These are phyloP conservation scores for Eurystomus gularis DNA, from an alignment of 2,113 vertebrate species.

Conservation along the genomic window DNA sequence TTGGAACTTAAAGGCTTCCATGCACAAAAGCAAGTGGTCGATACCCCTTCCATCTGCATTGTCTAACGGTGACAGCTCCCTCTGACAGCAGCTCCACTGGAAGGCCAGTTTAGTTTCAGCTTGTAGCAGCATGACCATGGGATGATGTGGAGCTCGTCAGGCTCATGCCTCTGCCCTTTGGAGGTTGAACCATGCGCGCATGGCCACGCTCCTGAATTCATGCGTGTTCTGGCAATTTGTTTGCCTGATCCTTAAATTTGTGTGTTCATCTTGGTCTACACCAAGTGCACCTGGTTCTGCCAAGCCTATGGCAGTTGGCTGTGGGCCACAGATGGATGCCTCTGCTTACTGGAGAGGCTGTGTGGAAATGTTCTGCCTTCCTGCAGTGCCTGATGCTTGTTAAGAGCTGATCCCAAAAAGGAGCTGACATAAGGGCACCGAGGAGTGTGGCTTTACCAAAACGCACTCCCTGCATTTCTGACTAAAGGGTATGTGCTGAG, in stretches of 20 bases:
- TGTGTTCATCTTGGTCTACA: not conserved
- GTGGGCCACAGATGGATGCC: not conserved
- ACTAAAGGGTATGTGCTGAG: not conserved
- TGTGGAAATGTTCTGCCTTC: not conserved
- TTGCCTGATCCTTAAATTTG: not conserved
- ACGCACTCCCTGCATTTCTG: not conserved
- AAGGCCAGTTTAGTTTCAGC: not conserved
- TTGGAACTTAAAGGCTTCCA: not conserved
- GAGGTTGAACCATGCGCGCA: not conserved
- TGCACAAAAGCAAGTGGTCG: not conserved
- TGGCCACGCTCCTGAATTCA: accelerated
- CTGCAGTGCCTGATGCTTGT: not conserved
- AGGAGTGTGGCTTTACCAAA: not conserved
- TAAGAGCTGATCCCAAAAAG: not conserved
- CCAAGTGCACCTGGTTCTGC: constrained; percentile 11
- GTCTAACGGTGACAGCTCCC: not conserved
- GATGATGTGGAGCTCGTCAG: not conserved
- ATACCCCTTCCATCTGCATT: not conserved
- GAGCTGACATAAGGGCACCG: not conserved
- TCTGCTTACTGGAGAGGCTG: not conserved
- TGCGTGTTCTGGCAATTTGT: not conserved
- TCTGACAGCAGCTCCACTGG: not conserved
- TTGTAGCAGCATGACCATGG: not conserved
- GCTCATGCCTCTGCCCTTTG: not conserved
- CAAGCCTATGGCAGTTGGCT: not conserved